Evolutionary conservation across 2,888 invertebrate species (phyloP).

Genomic region (Sicus ferrugineus): DNA sequence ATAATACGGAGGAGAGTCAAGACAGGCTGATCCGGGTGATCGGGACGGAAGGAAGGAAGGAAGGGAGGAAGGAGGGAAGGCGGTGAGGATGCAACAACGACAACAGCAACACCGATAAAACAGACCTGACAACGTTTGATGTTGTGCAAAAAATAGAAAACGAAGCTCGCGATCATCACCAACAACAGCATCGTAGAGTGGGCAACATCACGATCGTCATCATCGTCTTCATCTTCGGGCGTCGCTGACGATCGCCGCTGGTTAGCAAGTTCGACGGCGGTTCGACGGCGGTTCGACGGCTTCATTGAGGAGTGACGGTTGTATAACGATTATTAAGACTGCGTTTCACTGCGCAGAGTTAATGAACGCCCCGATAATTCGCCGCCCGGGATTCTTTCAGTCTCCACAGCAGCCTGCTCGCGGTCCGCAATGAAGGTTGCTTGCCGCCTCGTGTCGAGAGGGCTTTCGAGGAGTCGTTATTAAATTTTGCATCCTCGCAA

Average conservation of each 20-base stretch:
- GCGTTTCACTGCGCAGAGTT: conserved; percentile 11
- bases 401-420: background rate
- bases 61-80: background rate
- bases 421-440: background rate
- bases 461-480: conserved; percentile 12
- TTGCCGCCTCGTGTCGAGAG: background rate
- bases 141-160: background rate
- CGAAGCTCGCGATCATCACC: background rate
- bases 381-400: background rate
- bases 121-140: conserved; percentile 6
- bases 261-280: background rate
- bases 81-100: background rate
- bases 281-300: background rate
- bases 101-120: background rate
- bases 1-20: conserved; percentile 59
- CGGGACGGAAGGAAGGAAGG: background rate
- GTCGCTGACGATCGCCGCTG: background rate
- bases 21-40: conserved; percentile 14
- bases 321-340: conserved; percentile 18
- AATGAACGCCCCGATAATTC: conserved; percentile 16
- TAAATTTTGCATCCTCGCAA: conserved; percentile 13
- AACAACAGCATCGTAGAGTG: conserved; percentile 24
- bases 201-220: conserved; percentile 18
- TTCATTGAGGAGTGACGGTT: background rate
- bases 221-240: background rate